These are phyloP conservation scores for Medauroidea extradentata DNA, from an alignment of 1,140 invertebrate species.

Conservation along the genomic window DNA sequence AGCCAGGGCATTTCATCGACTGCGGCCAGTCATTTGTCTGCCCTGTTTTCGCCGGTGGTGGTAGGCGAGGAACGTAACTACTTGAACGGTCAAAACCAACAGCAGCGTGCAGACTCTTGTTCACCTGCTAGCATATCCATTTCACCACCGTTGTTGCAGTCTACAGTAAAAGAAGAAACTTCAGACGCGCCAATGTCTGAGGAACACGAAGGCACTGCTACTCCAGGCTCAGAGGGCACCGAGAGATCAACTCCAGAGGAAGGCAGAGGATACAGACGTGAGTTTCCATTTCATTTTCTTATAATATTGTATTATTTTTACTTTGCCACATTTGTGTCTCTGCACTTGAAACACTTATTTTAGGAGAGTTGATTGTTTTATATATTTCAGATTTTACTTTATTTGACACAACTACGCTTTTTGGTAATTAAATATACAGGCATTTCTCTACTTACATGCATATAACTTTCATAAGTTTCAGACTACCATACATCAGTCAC, in stretches of 20 bases:
- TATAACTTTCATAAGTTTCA: too few species aligned
- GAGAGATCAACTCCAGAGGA: slow-evolving; percentile 53
- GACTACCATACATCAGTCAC: too few species aligned
- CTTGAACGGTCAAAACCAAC: slow-evolving; percentile 23
- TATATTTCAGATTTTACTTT: too few species aligned
- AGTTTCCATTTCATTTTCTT: slow-evolving; percentile 29
- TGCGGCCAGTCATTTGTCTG: slow-evolving; percentile 33
- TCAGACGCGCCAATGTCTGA: slow-evolving; percentile 45
- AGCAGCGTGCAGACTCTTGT: slow-evolving; percentile 43
- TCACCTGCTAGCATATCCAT: slow-evolving; percentile 46
- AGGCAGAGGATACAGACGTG: slow-evolving; percentile 49
- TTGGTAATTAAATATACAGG: too few species aligned
- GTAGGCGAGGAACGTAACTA: slow-evolving; percentile 19
- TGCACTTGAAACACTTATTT: too few species aligned
- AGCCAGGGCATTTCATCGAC: slow-evolving; percentile 25
- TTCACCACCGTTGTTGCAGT: slow-evolving; percentile 37
- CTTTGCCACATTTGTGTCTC: too few species aligned
- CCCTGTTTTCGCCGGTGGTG: slow-evolving; percentile 45
- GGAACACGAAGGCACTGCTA: slow-evolving; percentile 48
- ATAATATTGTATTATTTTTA: too few species aligned
- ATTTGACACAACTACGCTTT: too few species aligned
- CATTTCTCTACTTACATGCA: too few species aligned
- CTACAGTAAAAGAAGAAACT: slow-evolving; percentile 18
- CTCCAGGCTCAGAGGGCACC: slow-evolving; percentile 51
- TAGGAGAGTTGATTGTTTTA: too few species aligned